phyloP scores from a whole-genome alignment of 2,888 invertebrate species.

The Parapristionchus giblindavisi region DNA sequence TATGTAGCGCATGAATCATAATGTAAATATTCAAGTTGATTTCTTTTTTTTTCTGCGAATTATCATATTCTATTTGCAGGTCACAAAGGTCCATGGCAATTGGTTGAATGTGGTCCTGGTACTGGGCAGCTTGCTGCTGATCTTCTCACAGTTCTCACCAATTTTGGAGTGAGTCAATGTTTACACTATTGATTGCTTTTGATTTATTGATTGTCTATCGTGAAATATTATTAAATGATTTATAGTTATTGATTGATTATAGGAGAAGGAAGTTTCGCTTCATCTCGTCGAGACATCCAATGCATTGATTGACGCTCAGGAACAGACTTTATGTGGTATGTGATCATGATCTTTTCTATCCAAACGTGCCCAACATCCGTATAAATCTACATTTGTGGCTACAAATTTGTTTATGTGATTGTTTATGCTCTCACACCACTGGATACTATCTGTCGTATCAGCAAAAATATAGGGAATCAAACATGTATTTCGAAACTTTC shows the following conservation, averaged over 20 bases:
- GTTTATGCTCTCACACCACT: no score
- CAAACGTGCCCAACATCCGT: not conserved
- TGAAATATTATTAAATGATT: not conserved
- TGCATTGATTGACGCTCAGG: slow-evolving; percentile 82
- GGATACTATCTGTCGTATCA: no score
- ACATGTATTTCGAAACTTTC: no score
- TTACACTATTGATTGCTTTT: slow-evolving; percentile 25
- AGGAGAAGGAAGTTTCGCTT: slow-evolving; percentile 72
- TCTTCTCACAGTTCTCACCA: slow-evolving; percentile 76
- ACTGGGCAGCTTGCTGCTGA: slow-evolving; percentile 87
- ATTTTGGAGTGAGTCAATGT: slow-evolving; percentile 32
- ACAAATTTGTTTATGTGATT: no score
- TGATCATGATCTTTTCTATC: slow-evolving; percentile 36
- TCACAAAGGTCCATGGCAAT: slow-evolving; percentile 78
- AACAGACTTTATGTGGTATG: slow-evolving; percentile 78
- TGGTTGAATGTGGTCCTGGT: slow-evolving; percentile 95
- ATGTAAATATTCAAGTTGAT: not conserved
- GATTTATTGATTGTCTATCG: not conserved
- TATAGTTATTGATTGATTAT: slow-evolving; percentile 11
- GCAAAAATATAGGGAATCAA: no score
- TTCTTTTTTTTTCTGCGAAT: not conserved
- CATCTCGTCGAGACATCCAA: slow-evolving; percentile 92
- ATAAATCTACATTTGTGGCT: no score
- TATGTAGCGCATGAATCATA: not conserved
- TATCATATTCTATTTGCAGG: slow-evolving; percentile 71